Evolutionary conservation across 1,140 invertebrate species (phyloP), one percentile per base, ranked within the genome.

Genomic region (Hydropsyche tenuis): DNA sequence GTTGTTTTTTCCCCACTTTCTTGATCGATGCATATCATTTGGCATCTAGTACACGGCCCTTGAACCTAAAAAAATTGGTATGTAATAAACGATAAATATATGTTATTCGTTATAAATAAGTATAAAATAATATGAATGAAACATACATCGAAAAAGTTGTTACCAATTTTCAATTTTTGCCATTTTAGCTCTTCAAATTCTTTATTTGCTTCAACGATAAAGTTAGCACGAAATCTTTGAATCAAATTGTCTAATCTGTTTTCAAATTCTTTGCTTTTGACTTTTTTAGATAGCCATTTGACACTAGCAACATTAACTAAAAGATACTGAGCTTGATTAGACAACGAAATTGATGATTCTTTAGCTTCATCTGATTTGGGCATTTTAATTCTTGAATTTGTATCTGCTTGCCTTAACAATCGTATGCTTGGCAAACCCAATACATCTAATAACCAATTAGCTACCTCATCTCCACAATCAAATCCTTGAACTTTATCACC

Each of bases 21-120:
- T 85, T 96, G 96, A 84, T 97, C 91, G 71, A 97, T 92, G 78
- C 95, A 97, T 56, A 98, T 91, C 93, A 97, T 97, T 83, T 96
- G 94, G 82, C 96, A 98, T 69, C 96, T 88, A 9, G 89, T 90
- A 79, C 96, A 98, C 37, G 88, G 87, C 1, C 93, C 92, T 76
- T 90, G 88, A 51, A 91, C 88, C 90, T 94, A 79, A 51, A 64
- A 14, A 64, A 63, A 23, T 22, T 63, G 20, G 20, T 63, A 63
- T 63, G 14, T 7, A 37, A 25, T 9, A 62, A 4, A 25, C 16
- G 20, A 12, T 25, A 5, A 62, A 62, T 25, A 25, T 27, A 62
- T 60, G 25, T 12, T 66, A 60, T 48, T 62, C 51, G 12, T 43
- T 72, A 12, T 72, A 11, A 46, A 20, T 68, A 25, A 23, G 27